These are phyloP conservation scores for Astropecten irregularis DNA, from an alignment of 53 echinoderm and acorn worm genomes.

Conservation along the genomic window DNA sequence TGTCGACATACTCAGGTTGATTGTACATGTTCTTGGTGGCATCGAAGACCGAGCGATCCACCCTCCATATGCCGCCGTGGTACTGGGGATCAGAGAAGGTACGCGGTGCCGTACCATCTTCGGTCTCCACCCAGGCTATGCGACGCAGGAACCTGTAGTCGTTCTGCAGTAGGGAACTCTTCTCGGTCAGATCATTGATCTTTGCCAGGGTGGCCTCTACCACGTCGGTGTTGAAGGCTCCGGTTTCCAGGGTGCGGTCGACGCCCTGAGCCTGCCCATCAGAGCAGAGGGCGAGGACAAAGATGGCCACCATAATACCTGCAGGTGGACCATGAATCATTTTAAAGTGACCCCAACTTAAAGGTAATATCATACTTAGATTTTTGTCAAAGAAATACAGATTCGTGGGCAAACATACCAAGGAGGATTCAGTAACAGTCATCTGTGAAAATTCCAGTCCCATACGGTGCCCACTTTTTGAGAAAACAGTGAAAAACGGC, in stretches of 20 bases:
- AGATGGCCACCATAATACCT: not conserved
- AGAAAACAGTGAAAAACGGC: no score
- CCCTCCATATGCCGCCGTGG: conserved; percentile 40
- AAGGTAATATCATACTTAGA: no score
- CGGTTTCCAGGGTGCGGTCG: not conserved
- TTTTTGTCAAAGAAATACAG: no score
- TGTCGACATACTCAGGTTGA: not conserved
- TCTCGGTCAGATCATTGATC: not conserved
- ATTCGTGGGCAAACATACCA: no score
- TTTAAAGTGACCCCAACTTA: no score
- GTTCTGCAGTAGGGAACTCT: not conserved
- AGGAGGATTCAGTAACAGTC: no score
- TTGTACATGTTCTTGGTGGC: not conserved
- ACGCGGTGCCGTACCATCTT: not conserved
- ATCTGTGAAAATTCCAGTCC: no score
- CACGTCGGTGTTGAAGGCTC: not conserved
- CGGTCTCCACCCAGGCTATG: conserved; percentile 30
- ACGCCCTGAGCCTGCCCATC: not conserved
- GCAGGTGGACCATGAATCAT: no score
- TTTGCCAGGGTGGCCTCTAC: conserved; percentile 10
- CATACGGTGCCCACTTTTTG: no score
- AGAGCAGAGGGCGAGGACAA: not conserved
- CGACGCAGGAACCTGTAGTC: conserved; percentile 7
- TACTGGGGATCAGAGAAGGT: conserved; percentile 25
- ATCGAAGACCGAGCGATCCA: not conserved